A percentile compares a stretch with the other conserved stretches of the same genome.
Conservation (phyloP, 2,888 invertebrate species). For the Platypus cylindrus region DNA sequence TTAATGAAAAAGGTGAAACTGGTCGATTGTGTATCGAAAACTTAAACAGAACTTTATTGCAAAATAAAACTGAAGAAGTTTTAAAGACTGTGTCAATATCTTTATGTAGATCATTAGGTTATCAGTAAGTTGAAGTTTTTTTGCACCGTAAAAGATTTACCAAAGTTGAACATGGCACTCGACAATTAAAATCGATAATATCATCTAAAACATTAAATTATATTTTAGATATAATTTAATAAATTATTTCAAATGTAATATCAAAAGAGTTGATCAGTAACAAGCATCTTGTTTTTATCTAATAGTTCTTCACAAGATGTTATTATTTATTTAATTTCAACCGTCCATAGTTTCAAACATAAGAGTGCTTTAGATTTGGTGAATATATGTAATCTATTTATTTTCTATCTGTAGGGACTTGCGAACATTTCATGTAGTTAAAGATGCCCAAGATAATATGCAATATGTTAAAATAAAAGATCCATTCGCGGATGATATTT, state of each 20-base stretch:
- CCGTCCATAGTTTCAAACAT: not conserved
- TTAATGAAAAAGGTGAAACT: constrained; percentile 68
- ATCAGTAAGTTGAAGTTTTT: constrained; percentile 64
- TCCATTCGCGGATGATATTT: constrained; percentile 67
- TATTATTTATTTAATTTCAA: not conserved
- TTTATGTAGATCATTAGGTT: constrained; percentile 63
- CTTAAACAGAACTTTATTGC: constrained; percentile 47
- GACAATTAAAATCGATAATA: too few species aligned
- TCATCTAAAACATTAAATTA: too few species aligned
- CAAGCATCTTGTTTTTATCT: too few species aligned
- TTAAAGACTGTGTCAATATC: constrained; percentile 63
- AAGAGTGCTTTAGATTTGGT: not conserved
- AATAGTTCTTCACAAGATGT: too few species aligned
- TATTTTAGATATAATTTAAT: too few species aligned
- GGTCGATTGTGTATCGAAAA: constrained; percentile 76
- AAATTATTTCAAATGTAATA: too few species aligned
- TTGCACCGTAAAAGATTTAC: too few species aligned
- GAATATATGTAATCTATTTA: too few species aligned
- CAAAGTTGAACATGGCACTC: too few species aligned
- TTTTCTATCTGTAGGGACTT: constrained; percentile 58
- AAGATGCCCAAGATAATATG: constrained; percentile 44
- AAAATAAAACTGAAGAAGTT: constrained; percentile 29
- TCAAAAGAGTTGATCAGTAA: too few species aligned
- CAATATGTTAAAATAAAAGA: constrained; percentile 74
- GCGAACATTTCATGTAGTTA: constrained; percentile 51